Percentiles rank a stretch among this genome's conserved stretches.
phyloP scores from a whole-genome alignment of 2,888 invertebrate genomes.

The Scrobipalpa atriplicella region DNA sequence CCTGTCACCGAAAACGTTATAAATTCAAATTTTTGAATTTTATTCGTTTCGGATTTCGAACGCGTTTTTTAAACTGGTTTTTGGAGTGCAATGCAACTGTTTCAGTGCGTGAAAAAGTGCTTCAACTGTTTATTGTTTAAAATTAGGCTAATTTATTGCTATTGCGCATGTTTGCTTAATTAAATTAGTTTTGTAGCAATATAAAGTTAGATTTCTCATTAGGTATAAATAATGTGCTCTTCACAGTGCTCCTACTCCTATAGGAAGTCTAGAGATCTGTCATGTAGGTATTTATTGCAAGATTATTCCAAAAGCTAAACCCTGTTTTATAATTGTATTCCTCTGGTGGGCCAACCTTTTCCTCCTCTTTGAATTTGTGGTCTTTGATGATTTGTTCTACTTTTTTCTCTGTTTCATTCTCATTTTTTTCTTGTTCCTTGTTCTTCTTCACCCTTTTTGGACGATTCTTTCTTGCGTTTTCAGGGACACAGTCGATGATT shows the following conservation, averaged over 20 bases:
- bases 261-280: slow-evolving; percentile 5
- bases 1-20: slow-evolving; percentile 44
- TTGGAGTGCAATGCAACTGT: neutral
- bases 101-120: slow-evolving; percentile 12
- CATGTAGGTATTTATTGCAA: neutral
- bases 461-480: slow-evolving; percentile 9
- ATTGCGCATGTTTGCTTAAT: neutral
- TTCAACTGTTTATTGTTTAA: neutral
- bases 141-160: neutral
- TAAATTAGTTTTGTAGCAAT: neutral
- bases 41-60: neutral
- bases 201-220: neutral
- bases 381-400: too few relatives aligned
- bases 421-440: neutral
- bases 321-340: neutral
- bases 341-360: too few relatives aligned
- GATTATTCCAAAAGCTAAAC: neutral
- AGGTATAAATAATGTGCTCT: neutral
- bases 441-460: slow-evolving; percentile 1
- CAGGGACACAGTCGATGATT: slow-evolving; percentile 9
- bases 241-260: neutral
- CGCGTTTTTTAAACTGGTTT: neutral
- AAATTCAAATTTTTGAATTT: slow-evolving; percentile 31
- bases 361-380: too few relatives aligned
- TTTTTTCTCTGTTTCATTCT: neutral